Percentiles rank a stretch among this genome's conserved stretches.
These are phyloP conservation scores for Hirundichthys speculiger DNA, from an alignment of 2,113 vertebrate genomes.

Conservation along the genomic window DNA sequence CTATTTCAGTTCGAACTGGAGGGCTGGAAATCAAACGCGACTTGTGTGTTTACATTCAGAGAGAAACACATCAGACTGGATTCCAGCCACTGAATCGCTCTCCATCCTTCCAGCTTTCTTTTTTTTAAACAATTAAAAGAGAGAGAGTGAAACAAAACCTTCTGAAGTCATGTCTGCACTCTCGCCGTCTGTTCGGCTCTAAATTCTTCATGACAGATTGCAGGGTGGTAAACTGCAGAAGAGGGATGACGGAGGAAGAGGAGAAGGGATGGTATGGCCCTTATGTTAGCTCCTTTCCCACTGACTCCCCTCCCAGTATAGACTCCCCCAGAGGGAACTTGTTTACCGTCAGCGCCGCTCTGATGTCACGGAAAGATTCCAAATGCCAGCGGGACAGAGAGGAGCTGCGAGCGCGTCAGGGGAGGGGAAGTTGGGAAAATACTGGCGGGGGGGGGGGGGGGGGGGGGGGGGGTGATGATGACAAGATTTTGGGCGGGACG, in stretches of 20 bases:
- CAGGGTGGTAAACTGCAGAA: conserved; percentile 11
- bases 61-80: too few species aligned
- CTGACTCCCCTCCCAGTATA: conserved; percentile 54
- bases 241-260: conserved; percentile 1
- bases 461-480: conserved; percentile 25
- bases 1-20: too few species aligned
- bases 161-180: too few species aligned
- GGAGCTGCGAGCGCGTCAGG: conserved; percentile 19
- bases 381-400: conserved; percentile 44
- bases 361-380: conserved; percentile 81
- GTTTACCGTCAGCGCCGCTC: conserved; percentile 72
- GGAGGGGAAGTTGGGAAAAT: conserved; percentile 45
- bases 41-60: too few species aligned
- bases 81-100: too few species aligned
- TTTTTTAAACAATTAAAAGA: too few species aligned
- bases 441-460: conserved; percentile 7
- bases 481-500: background rate
- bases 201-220: background rate
- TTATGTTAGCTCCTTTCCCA: conserved; percentile 45
- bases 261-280: background rate
- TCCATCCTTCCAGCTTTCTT: too few species aligned
- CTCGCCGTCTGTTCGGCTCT: too few species aligned
- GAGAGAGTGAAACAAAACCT: too few species aligned
- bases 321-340: conserved; percentile 70
- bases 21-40: too few species aligned